A percentile compares a stretch with the other conserved stretches of the same genome.
Conservation (phyloP, 2,113 vertebrate genomes). For the Anarhynchus alexandrinus region DNA sequence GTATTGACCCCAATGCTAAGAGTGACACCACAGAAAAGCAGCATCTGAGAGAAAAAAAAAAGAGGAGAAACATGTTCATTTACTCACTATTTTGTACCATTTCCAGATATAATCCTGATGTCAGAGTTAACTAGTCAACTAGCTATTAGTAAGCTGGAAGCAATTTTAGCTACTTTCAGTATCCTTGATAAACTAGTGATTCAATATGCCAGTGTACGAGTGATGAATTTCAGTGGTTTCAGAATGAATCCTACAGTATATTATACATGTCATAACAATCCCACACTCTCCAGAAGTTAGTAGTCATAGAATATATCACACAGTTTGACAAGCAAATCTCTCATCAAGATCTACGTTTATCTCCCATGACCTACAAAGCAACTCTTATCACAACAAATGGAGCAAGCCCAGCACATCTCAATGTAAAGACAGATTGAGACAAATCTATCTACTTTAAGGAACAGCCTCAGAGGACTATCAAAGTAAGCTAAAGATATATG, state of each 20-base stretch:
- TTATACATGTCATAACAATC: conserved; percentile 71
- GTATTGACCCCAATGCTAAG: not conserved
- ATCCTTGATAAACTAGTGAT: conserved; percentile 29
- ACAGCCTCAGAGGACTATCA: conserved; percentile 36
- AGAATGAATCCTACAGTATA: conserved; percentile 58
- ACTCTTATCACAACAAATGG: conserved; percentile 70
- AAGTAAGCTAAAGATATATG: conserved; percentile 57
- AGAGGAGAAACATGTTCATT: not conserved
- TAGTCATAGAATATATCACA: conserved; percentile 66
- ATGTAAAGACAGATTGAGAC: conserved; percentile 61
- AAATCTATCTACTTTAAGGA: conserved; percentile 54
- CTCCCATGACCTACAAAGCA: conserved; percentile 63
- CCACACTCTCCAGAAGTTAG: conserved; percentile 69
- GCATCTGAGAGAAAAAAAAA: not conserved
- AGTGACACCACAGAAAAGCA: not conserved
- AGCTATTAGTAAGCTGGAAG: conserved; percentile 29
- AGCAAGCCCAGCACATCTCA: conserved; percentile 59
- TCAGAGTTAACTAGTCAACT: conserved; percentile 26
- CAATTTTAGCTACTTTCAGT: conserved; percentile 39
- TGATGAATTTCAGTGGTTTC: conserved; percentile 63
- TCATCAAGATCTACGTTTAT: conserved; percentile 65
- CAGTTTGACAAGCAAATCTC: conserved; percentile 67
- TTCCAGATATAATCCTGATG: not conserved
- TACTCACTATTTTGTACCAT: not conserved
- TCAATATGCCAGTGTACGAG: conserved; percentile 38